Conservation (phyloP, 2,888 invertebrate genomes). For the Campoletis raptor region DNA sequence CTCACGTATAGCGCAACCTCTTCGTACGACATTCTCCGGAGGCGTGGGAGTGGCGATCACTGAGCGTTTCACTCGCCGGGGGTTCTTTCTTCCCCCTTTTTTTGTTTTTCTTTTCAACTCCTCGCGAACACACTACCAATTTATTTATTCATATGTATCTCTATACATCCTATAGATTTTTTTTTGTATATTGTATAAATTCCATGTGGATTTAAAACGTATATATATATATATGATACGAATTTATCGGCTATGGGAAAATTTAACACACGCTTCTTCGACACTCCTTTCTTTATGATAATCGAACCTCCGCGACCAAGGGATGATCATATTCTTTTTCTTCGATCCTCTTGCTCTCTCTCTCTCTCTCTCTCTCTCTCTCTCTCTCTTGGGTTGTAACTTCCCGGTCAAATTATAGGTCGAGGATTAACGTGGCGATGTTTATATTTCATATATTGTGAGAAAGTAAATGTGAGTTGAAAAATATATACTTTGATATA, state of each 20-base stretch:
- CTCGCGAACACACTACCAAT: conserved; percentile 38
- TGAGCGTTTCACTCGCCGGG: conserved; percentile 60
- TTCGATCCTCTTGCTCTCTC: neutral
- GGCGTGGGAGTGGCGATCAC: conserved; percentile 70
- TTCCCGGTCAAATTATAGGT: conserved; percentile 14
- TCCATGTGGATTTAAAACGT: neutral
- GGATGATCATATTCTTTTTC: conserved; percentile 45
- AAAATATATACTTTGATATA: neutral
- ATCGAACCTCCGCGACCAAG: conserved; percentile 31
- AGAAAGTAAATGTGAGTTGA: neutral
- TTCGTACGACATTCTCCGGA: conserved; percentile 51
- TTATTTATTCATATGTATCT: conserved; percentile 28
- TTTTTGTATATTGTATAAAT: neutral
- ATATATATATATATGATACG: neutral
- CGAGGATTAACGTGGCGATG: conserved; percentile 38
- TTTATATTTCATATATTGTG: neutral
- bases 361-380: too few species aligned
- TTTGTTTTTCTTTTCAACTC: neutral
- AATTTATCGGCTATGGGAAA: conserved; percentile 53
- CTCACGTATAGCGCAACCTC: conserved; percentile 6
- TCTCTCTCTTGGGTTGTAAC: neutral
- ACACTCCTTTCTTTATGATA: conserved; percentile 58
- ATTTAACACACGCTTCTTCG: conserved; percentile 59
- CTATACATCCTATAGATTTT: neutral
- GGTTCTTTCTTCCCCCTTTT: conserved; percentile 33